Conservation (phyloP, 2,888 invertebrate species). For the Ceraclea dissimilis region DNA sequence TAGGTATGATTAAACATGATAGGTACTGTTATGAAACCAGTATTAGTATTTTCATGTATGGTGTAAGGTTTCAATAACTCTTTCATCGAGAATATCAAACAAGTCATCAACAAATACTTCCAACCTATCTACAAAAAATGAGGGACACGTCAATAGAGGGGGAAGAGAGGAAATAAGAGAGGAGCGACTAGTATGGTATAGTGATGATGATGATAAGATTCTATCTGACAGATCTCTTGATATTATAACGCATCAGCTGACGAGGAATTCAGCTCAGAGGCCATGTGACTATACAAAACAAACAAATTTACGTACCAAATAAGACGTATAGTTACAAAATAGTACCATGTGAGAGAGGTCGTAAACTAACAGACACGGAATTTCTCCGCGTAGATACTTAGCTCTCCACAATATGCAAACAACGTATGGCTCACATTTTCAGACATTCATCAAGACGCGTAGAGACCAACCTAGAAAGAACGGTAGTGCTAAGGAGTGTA, state of each 20-base stretch:
- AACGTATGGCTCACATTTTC: no score
- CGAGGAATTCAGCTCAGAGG: background rate
- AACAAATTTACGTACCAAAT: no score
- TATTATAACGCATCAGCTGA: background rate
- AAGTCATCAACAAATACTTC: background rate
- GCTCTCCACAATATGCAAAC: no score
- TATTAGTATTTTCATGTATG: background rate
- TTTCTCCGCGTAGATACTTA: no score
- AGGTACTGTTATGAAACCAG: background rate
- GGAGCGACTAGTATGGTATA: background rate
- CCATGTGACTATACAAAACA: no score
- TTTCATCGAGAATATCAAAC: background rate
- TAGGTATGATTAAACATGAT: no score
- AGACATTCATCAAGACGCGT: no score
- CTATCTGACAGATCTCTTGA: background rate
- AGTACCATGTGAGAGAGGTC: no score
- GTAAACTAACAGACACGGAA: no score
- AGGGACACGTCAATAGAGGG: background rate
- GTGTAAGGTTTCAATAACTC: constrained; percentile 1
- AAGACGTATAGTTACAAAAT: no score
- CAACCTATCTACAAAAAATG: background rate
- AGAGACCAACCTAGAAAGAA: no score
- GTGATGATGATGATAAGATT: background rate
- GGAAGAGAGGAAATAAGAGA: background rate
- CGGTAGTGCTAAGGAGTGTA: no score